Base-by-base conservation (phyloP, 2,113 vertebrate genomes). In the Pipra filicauda region DNA sequence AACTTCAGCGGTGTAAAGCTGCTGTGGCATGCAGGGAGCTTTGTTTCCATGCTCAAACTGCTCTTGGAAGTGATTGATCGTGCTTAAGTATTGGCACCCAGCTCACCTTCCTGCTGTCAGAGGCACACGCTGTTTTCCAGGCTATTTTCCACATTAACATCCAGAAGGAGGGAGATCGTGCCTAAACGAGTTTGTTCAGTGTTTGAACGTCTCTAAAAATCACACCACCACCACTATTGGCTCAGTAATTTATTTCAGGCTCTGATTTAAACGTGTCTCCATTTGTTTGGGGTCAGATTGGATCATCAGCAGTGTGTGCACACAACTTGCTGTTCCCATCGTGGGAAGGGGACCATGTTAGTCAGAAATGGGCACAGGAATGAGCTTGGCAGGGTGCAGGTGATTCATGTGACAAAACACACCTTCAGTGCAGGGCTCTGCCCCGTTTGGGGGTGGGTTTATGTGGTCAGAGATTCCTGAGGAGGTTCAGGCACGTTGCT, bases 221-320 rank as follows among this genome's bases (percentile, higher is more conserved):
- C 52, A 16, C 76, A 8, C 15, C 55, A 8, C 11, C 18, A 0
- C 16, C 18, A 0, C 55, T 8, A 3, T 1, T 33, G 77, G 73
- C 80, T 85, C 80, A 19, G 86, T 9, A 4, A 4, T 30, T 73
- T 8, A 15, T 20, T 35, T 23, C 55, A 30, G 79, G 91, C 55
- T 52, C 5, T 44, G 79, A 11, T 73, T 57, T 35, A 11, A 79
- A 21, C 0, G 24, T 24, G 37, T 76, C 86, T 28, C 8, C 12
- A 3, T 35, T 26, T 28, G 67, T 39, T 21, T 62, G 67, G 91
- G 89, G 52, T 64, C 43, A 20, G 48, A 8, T 24, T n/a, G 26
- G 79, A 9, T 28, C 62, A 0, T 30, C 10, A 16, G 67, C 2
- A 28, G 79, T 6, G 49, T 19, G 58, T 57, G 58, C 10, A 10